Evolutionary conservation across 2,113 vertebrate genomes (phyloP).

Genomic region (Ailurus styani): DNA sequence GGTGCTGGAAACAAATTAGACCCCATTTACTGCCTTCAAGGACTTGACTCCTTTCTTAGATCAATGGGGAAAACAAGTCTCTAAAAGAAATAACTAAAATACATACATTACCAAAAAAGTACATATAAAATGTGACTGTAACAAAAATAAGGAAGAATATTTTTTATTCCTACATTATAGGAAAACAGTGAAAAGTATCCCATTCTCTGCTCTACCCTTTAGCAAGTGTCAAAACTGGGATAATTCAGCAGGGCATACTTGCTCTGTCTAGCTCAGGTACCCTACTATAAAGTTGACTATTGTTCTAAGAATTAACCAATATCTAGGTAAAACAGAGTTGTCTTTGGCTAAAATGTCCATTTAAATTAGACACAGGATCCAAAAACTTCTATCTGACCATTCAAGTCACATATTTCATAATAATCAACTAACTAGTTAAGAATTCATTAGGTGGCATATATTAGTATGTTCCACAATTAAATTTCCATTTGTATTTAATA

Average conservation of each 20-base stretch:
- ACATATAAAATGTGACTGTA: neutral
- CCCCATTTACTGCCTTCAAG: neutral
- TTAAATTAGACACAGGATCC: constrained; percentile 11
- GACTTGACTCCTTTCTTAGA: constrained; percentile 17
- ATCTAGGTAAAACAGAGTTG: neutral
- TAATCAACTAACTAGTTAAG: neutral
- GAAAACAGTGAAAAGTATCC: neutral
- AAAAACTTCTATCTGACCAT: constrained; percentile 11
- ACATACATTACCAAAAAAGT: neutral
- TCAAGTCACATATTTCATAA: neutral
- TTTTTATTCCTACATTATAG: neutral
- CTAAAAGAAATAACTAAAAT: constrained; percentile 39
- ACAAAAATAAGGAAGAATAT: neutral
- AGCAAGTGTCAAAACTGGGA: neutral
- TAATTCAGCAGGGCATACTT: neutral
- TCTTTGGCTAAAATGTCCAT: constrained; percentile 20
- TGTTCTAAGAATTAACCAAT: neutral
- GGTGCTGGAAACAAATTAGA: neutral
- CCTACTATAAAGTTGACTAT: neutral
- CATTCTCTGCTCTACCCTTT: neutral
- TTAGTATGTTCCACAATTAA: neutral
- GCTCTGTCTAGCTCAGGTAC: neutral
- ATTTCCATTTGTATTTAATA: neutral
- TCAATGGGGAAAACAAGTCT: neutral
- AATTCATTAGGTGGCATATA: neutral